Percentiles rank a stretch among this genome's conserved stretches.
Conservation (phyloP, 1,140 invertebrate species). For the Calephelis virginiensis region DNA sequence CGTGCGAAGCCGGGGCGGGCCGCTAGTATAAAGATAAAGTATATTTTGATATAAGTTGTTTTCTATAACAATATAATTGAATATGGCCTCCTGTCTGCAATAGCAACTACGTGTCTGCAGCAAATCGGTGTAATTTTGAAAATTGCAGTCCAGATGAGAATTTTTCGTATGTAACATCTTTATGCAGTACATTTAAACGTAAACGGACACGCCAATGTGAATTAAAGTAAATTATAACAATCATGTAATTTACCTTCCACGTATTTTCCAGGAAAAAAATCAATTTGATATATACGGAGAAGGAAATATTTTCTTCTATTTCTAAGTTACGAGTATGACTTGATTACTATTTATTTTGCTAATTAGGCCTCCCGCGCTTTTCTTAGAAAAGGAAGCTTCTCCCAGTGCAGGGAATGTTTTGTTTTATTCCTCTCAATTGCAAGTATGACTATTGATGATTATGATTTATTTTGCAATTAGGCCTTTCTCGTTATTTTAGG, state of each 20-base stretch:
- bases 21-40: too few species aligned
- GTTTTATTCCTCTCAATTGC: too few species aligned
- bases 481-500: too few species aligned
- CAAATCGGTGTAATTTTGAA: conserved; percentile 6
- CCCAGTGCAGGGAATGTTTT: too few species aligned
- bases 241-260: background rate
- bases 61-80: background rate
- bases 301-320: background rate
- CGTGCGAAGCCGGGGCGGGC: too few species aligned
- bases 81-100: background rate
- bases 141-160: background rate
- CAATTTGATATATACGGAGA: background rate
- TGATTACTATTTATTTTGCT: too few species aligned
- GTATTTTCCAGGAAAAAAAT: conserved; percentile 6
- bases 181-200: background rate
- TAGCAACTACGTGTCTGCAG: background rate
- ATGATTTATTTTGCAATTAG: too few species aligned
- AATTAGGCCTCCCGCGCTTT: too few species aligned
- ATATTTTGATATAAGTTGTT: too few species aligned
- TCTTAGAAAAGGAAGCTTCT: too few species aligned
- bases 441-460: too few species aligned
- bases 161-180: conserved; percentile 2
- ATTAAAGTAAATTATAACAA: conserved; percentile 8
- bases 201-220: background rate
- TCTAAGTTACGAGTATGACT: too few species aligned